Evolutionary conservation across 2,113 vertebrate genomes (phyloP).

Genomic region (Saccopteryx bilineata): DNA sequence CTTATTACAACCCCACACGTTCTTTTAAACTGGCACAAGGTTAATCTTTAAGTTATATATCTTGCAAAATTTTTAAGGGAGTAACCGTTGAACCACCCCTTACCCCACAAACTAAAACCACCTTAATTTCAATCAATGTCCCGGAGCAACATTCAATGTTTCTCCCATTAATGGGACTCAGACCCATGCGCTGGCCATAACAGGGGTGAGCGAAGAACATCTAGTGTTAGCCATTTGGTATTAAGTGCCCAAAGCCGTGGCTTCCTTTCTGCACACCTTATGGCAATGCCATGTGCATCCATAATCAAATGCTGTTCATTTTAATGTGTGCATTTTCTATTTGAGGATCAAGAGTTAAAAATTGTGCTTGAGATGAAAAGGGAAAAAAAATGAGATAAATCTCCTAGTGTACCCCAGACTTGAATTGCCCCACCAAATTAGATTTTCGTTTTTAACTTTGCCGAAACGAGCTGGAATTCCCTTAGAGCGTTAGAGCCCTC

Average conservation of each 20-base stretch:
- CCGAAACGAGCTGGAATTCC: slow-evolving; percentile 39
- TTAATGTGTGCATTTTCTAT: slow-evolving; percentile 62
- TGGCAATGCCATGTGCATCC: neutral
- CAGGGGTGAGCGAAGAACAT: neutral
- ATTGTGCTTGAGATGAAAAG: slow-evolving; percentile 36
- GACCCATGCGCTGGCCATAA: neutral
- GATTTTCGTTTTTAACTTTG: slow-evolving; percentile 28
- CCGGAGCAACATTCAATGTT: neutral
- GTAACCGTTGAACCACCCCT: neutral
- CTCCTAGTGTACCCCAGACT: neutral
- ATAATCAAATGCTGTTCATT: slow-evolving; percentile 54
- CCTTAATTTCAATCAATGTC: slow-evolving; percentile 32
- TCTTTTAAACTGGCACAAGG: slow-evolving; percentile 1
- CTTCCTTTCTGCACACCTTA: slow-evolving; percentile 23
- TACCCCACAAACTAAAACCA: neutral
- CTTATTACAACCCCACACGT: neutral
- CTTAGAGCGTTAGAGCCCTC: slow-evolving; percentile 35
- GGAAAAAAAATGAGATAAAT: neutral
- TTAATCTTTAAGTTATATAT: slow-evolving; percentile 27
- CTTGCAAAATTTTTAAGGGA: neutral
- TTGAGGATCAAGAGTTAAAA: slow-evolving; percentile 59
- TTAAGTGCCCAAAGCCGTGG: slow-evolving; percentile 40
- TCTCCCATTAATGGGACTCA: slow-evolving; percentile 55
- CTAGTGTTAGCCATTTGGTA: slow-evolving; percentile 24
- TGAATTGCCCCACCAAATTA: neutral